These are phyloP conservation scores for Lota lota DNA, from an alignment of 2,113 vertebrate genomes.

Conservation along the genomic window DNA sequence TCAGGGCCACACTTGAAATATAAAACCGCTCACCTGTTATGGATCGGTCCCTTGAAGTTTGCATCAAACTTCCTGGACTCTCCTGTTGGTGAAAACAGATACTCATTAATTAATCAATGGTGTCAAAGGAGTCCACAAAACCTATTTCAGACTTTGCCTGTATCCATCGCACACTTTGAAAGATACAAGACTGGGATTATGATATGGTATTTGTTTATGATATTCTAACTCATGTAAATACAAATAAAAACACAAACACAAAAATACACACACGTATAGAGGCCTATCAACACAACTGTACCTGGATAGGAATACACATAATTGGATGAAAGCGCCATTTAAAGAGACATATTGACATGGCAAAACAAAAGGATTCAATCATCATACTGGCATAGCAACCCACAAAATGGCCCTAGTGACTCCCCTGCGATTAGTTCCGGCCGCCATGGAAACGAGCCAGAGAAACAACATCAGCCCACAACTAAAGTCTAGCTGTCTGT, in stretches of 20 bases:
- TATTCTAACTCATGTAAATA: too few species aligned
- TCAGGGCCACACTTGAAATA: not conserved
- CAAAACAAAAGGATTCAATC: not conserved
- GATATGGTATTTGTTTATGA: too few species aligned
- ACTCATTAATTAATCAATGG: not conserved
- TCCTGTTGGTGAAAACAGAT: slow-evolving; percentile 67
- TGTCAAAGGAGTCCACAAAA: too few species aligned
- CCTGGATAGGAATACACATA: not conserved
- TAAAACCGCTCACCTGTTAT: slow-evolving; percentile 58
- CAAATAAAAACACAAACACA: too few species aligned
- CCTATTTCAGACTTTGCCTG: too few species aligned
- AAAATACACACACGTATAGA: too few species aligned
- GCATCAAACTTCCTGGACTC: slow-evolving; percentile 88
- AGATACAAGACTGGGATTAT: too few species aligned
- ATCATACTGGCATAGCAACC: slow-evolving; percentile 43
- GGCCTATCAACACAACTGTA: too few species aligned
- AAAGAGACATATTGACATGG: not conserved
- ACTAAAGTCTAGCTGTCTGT: too few species aligned
- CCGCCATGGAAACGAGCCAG: slow-evolving; percentile 46
- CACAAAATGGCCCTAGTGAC: slow-evolving; percentile 59
- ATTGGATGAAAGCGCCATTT: not conserved
- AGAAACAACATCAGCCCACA: not conserved
- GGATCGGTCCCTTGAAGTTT: slow-evolving; percentile 84
- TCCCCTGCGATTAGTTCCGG: slow-evolving; percentile 27
- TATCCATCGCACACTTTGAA: too few species aligned